Percentiles rank a stretch among this genome's conserved stretches.
phyloP scores from a whole-genome alignment of 2,113 vertebrate genomes.

The Nanorana parkeri region DNA sequence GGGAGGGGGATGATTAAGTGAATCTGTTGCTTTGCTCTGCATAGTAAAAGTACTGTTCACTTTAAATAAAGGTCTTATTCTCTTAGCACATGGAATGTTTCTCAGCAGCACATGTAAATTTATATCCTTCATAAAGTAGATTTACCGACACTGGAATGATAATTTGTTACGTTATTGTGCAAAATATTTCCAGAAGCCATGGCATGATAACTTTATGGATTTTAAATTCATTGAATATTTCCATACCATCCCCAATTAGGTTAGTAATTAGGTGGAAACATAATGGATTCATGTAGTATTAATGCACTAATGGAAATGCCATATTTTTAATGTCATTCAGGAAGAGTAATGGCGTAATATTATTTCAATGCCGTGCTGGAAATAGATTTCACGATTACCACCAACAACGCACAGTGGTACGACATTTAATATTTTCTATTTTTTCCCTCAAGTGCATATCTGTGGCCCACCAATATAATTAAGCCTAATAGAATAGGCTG shows the following conservation, averaged over 20 bases:
- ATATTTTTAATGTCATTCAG: slow-evolving; percentile 64
- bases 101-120: slow-evolving; percentile 28
- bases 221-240: slow-evolving; percentile 58
- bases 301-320: slow-evolving; percentile 67
- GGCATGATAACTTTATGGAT: slow-evolving; percentile 28
- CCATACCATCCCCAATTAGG: slow-evolving; percentile 60
- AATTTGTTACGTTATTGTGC: not conserved
- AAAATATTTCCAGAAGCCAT: slow-evolving; percentile 40
- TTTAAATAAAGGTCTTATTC: too few relatives aligned
- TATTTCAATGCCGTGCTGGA: slow-evolving; percentile 51
- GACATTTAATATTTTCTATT: slow-evolving; percentile 25
- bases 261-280: slow-evolving; percentile 63
- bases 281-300: slow-evolving; percentile 66
- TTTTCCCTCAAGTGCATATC: slow-evolving; percentile 25
- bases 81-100: not conserved
- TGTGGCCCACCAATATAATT: slow-evolving; percentile 40
- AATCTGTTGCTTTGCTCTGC: too few relatives aligned
- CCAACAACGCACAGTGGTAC: slow-evolving; percentile 53
- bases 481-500: not conserved
- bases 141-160: slow-evolving; percentile 36
- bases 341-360: slow-evolving; percentile 57
- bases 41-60: too few relatives aligned
- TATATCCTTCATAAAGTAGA: slow-evolving; percentile 20
- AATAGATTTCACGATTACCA: slow-evolving; percentile 55
- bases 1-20: too few relatives aligned